A percentile compares a stretch with the other conserved stretches of the same genome.
These are phyloP conservation scores for Ceryle rudis DNA, from an alignment of 2,797 vertebrate genomes.

Conservation along the genomic window DNA sequence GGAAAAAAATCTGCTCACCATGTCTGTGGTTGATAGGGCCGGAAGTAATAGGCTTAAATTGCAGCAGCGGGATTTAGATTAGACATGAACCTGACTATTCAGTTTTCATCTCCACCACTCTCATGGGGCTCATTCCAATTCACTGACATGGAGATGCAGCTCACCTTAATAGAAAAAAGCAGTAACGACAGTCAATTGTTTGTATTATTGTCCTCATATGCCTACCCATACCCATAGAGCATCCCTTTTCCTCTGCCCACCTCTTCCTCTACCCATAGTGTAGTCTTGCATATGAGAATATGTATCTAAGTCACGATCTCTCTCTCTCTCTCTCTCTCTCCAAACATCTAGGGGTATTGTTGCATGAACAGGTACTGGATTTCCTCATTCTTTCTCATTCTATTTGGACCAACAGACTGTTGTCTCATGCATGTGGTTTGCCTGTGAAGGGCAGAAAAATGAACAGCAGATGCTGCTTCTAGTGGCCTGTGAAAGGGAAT, in stretches of 20 bases:
- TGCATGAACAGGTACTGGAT: neutral
- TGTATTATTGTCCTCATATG: neutral
- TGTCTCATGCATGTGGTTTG: neutral
- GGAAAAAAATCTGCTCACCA: constrained; percentile 2
- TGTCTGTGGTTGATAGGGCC: constrained; percentile 16
- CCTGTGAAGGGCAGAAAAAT: neutral
- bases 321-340: neutral
- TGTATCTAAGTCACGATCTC: neutral
- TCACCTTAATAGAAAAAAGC: neutral
- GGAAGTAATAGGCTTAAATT: constrained; percentile 59
- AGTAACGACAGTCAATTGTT: neutral
- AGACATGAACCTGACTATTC: neutral
- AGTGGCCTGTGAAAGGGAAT: neutral
- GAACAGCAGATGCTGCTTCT: neutral
- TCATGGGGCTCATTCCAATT: neutral
- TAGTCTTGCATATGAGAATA: neutral
- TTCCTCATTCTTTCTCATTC: constrained; percentile 8
- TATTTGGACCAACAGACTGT: neutral
- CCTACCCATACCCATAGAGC: neutral
- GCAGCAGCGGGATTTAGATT: constrained; percentile 46
- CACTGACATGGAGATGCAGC: neutral
- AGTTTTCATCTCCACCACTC: neutral
- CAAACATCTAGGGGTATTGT: neutral
- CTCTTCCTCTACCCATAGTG: neutral
- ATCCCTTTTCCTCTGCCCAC: neutral